Percentiles rank a stretch among this genome's conserved stretches.
phyloP scores from a whole-genome alignment of 2,888 invertebrate genomes.

The Syrphus vitripennis region DNA sequence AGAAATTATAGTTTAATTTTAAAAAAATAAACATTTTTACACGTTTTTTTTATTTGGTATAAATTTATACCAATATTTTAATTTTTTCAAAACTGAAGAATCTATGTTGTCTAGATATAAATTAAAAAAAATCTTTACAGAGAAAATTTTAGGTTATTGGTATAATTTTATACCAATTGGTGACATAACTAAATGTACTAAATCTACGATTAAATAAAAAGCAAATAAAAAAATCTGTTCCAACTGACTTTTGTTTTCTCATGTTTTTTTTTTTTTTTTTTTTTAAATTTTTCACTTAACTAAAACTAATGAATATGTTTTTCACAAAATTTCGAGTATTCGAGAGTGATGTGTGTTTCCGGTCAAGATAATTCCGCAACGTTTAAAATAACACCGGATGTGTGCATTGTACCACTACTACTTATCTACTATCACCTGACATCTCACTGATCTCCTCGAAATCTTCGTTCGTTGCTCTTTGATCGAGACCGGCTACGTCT shows the following conservation, averaged over 20 bases:
- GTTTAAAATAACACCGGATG: slow-evolving; percentile 37
- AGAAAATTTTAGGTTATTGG: neutral
- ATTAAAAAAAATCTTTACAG: slow-evolving; percentile 17
- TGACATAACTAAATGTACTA: slow-evolving; percentile 28
- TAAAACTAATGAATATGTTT: slow-evolving; percentile 71
- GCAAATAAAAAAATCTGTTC: slow-evolving; percentile 31
- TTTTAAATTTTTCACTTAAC: slow-evolving; percentile 17
- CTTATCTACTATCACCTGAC: slow-evolving; percentile 65
- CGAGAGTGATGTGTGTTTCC: slow-evolving; percentile 38
- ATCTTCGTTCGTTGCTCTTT: slow-evolving; percentile 74
- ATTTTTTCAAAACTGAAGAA: neutral
- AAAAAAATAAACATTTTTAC: slow-evolving; percentile 38
- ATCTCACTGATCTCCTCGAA: slow-evolving; percentile 69
- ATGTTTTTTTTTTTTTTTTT: neutral
- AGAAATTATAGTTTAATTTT: slow-evolving; percentile 23
- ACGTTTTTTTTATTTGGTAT: neutral
- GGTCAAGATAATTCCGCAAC: slow-evolving; percentile 42
- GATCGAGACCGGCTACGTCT: slow-evolving; percentile 74
- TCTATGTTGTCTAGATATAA: neutral
- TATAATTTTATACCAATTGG: slow-evolving; percentile 15
- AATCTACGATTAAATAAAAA: slow-evolving; percentile 36
- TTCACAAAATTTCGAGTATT: slow-evolving; percentile 65
- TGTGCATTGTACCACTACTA: slow-evolving; percentile 47
- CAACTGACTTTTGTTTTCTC: slow-evolving; percentile 8
- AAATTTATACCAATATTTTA: slow-evolving; percentile 18